These are phyloP conservation scores for Monopterus albus DNA, from an alignment of 2,113 vertebrate genomes.

Conservation along the genomic window DNA sequence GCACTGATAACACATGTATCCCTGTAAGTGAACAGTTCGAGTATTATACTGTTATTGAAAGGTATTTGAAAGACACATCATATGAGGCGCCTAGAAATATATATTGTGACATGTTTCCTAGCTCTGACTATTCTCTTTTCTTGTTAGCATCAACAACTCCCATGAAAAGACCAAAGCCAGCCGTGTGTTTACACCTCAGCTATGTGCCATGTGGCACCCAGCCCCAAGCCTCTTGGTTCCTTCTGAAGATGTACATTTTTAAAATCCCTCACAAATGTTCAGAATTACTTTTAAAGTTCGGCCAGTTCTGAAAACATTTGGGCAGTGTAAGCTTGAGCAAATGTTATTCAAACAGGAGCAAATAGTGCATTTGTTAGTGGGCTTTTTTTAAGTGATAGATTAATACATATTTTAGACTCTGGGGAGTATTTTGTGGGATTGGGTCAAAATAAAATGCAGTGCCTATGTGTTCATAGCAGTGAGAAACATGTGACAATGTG, in stretches of 20 bases:
- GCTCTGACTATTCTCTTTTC: too few relatives aligned
- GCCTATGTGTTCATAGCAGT: not conserved
- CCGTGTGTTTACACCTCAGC: too few relatives aligned
- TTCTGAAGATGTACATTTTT: not conserved
- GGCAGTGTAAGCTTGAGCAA: not conserved
- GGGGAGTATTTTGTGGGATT: not conserved
- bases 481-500: not conserved
- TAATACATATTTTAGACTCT: not conserved
- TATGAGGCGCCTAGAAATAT: too few relatives aligned
- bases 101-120: too few relatives aligned
- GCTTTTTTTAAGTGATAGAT: not conserved
- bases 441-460: not conserved
- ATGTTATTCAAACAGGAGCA: too few relatives aligned
- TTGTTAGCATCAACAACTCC: too few relatives aligned
- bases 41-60: not conserved
- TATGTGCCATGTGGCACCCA: too few relatives aligned
- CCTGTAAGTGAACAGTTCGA: slow-evolving; percentile 15
- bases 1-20: slow-evolving; percentile 29
- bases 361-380: not conserved
- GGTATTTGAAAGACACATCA: slow-evolving; percentile 6
- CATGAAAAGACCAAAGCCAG: not conserved
- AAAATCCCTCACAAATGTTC: not conserved
- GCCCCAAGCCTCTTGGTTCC: not conserved
- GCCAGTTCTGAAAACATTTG: not conserved
- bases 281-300: not conserved